Evolutionary conservation across 92 coral and sea anemone species (phyloP), one percentile per base, ranked within the genome.

Genomic region (Galaxea fascicularis): DNA sequence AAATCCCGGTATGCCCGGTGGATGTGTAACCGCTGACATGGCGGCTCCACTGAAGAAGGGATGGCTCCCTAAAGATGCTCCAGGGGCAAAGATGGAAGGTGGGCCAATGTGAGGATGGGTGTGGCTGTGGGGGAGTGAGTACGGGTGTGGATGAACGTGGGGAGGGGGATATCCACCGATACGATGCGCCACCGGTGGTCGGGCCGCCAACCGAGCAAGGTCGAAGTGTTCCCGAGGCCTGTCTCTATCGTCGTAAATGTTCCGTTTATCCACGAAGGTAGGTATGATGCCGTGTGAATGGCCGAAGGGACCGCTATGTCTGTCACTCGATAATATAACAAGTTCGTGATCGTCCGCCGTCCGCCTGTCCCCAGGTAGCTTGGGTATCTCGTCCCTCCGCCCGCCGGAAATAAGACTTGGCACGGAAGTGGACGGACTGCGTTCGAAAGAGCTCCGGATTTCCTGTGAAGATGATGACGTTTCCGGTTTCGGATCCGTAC

Each of bases 21-120:
- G 93, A 82, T 94, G 98, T 29, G 98, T 75, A 13, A 89, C 98
- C 60, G 95, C 87, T 80, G 98, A 85, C 98, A 92, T 90, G 60
- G 98, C 91, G 41, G 98, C 81, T 14, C 93, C 98, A 56, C 79
- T 44, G 29, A 89, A 89, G 82, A 85, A 94, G 12, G 90, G 90
- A 71, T 71, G 76, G 70, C 74, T 70, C 51, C 83, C 86, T 20
- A 92, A 70, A 49, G 95, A 86, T 24, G 73, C 77, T 1, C 94
- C 94, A 13, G 94, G 95, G 17, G 94, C 71, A 57, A 92, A 94
- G 76, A 94, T 80, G 14, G 95, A 70, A 20, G 98, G 92, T 45
- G 93, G 90, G 77, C 66, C 80, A 11, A 30, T 59, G 71, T 21
- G 89, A 75, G 53, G 93, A 41, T 28, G 88, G 65, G 67, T 65